Conservation (phyloP, 1,140 invertebrate genomes). For the Brachionus sp. region DNA sequence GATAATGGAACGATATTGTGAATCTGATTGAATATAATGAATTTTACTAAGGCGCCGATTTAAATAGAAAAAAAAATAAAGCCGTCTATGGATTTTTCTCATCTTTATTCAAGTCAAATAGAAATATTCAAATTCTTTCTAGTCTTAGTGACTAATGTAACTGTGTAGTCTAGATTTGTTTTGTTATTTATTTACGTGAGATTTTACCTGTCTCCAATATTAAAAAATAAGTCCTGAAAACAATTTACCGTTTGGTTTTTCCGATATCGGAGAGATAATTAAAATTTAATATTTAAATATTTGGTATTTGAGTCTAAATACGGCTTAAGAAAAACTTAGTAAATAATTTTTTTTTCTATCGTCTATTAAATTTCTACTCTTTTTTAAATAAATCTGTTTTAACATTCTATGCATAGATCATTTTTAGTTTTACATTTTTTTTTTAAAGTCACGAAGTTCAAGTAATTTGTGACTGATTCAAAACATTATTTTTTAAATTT, state of each 20-base stretch:
- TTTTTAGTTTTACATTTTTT: neutral
- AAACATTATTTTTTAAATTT: neutral
- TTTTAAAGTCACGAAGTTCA: neutral
- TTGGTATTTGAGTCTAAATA: neutral
- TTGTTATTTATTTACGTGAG: conserved; percentile 6
- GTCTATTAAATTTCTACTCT: neutral
- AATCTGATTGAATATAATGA: neutral
- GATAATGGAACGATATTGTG: neutral
- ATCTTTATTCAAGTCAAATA: neutral
- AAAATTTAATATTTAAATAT: conserved; percentile 42
- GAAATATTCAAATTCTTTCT: neutral
- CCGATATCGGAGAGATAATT: neutral
- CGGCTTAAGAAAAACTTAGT: conserved; percentile 1
- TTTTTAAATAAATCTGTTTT: neutral
- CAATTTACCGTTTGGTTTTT: conserved; percentile 11
- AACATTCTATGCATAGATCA: neutral
- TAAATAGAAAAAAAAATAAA: neutral
- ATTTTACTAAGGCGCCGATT: neutral
- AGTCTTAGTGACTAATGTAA: neutral
- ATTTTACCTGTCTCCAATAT: conserved; percentile 11
- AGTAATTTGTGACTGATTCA: neutral
- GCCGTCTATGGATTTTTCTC: neutral
- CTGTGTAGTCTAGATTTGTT: conserved; percentile 16
- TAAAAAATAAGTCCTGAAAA: conserved; percentile 12
- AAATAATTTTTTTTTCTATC: neutral